Evolutionary conservation across 2,888 invertebrate genomes (phyloP).

Genomic region (Drosophila pseudotalamancana): DNA sequence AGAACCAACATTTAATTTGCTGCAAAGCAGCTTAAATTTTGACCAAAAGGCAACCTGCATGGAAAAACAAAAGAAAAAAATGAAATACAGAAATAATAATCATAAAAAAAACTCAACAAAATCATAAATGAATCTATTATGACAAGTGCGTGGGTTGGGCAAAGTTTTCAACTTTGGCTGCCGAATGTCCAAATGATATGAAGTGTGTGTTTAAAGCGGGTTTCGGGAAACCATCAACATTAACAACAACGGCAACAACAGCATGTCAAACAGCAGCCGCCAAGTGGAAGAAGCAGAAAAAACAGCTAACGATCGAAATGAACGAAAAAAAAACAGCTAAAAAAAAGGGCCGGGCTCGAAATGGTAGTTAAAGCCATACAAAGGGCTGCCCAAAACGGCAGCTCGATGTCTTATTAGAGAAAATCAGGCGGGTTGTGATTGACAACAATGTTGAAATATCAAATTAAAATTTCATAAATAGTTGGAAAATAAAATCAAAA

Average conservation of each 20-base stretch:
- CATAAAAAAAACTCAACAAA: slow-evolving; percentile 50
- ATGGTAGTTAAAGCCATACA: slow-evolving; percentile 39
- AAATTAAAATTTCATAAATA: slow-evolving; percentile 77
- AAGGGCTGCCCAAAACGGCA: slow-evolving; percentile 28
- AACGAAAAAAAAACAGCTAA: slow-evolving; percentile 33
- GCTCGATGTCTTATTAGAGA: slow-evolving; percentile 54
- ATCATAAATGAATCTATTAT: slow-evolving; percentile 74
- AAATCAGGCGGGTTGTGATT: slow-evolving; percentile 61
- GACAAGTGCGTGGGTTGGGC: slow-evolving; percentile 72
- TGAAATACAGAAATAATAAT: background rate
- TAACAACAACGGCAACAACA: slow-evolving; percentile 38
- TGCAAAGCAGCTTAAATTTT: slow-evolving; percentile 65
- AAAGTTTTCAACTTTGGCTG: slow-evolving; percentile 1
- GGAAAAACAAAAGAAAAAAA: slow-evolving; percentile 6
- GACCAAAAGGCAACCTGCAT: slow-evolving; percentile 54
- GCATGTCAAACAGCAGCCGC: slow-evolving; percentile 74
- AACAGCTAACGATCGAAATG: slow-evolving; percentile 7
- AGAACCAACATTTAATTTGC: slow-evolving; percentile 31
- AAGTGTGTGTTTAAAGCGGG: slow-evolving; percentile 42
- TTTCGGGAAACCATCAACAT: slow-evolving; percentile 46
- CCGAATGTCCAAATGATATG: slow-evolving; percentile 54
- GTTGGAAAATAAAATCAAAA: slow-evolving; percentile 59
- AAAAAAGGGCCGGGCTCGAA: slow-evolving; percentile 47
- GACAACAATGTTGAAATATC: slow-evolving; percentile 81
- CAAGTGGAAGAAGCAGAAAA: slow-evolving; percentile 5